These are phyloP conservation scores for Pachyseris speciosa DNA, from an alignment of 64 coral and sea anemone genomes.

Conservation along the genomic window DNA sequence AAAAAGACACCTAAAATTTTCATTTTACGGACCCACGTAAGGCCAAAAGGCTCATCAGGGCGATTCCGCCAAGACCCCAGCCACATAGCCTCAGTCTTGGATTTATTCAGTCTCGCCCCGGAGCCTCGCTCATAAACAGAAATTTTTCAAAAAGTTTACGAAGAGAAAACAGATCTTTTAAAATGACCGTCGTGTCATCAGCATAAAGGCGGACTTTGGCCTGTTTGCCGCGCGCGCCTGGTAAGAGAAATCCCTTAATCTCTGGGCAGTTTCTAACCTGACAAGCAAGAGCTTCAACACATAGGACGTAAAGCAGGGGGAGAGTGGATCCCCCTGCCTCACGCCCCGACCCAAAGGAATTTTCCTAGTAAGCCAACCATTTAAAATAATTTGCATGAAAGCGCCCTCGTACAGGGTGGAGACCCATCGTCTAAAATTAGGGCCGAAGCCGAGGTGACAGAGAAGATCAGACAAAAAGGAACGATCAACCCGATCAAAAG, in stretches of 20 bases:
- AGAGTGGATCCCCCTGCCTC: not conserved
- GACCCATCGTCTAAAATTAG: not conserved
- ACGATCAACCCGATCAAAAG: not conserved
- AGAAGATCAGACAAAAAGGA: not conserved
- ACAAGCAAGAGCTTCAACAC: not conserved
- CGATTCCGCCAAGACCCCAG: not conserved
- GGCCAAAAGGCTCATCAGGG: no score
- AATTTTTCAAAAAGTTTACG: not conserved
- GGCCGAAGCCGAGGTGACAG: not conserved
- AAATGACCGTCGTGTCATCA: not conserved
- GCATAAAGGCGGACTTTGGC: not conserved
- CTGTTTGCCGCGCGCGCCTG: not conserved
- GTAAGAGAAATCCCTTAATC: not conserved
- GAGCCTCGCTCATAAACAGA: no score
- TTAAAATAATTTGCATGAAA: not conserved
- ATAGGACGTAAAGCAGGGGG: not conserved
- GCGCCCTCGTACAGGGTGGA: not conserved
- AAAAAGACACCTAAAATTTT: no score
- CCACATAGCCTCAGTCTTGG: slow-evolving; percentile 12
- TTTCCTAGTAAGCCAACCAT: not conserved
- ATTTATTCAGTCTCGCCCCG: no score
- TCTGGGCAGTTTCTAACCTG: not conserved
- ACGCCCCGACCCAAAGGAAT: not conserved
- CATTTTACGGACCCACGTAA: no score
- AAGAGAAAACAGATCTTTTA: not conserved